Evolutionary conservation across 2,113 vertebrate species (phyloP), one percentile per base, ranked within the genome.

Genomic region (Phylloscopus whistleri): DNA sequence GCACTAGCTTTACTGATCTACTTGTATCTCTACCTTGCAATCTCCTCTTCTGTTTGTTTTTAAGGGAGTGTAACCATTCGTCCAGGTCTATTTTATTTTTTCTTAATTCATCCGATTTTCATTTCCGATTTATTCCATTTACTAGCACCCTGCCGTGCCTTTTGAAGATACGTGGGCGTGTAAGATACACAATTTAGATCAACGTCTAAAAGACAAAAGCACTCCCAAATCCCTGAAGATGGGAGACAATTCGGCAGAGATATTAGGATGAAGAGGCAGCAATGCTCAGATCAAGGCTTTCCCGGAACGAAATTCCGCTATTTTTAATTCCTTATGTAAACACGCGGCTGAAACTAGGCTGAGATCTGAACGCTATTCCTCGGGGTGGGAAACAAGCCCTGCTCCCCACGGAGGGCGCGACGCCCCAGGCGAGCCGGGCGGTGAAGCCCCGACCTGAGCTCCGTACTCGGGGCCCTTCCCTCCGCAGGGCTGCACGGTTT

Each of bases 291-390:
- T 67, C 83, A 91, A 85, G 91, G 70, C 68, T 79, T 59, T 35
- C n/a, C 23, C 49, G 6, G 22, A 55, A 95, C 39, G 16, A 90
- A 90, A 89, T 68, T 82, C 77, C 90, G 23, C 79, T 93, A 51
- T 93, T 92, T 93, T 90, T 92, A 81, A 95, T 89, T 81, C 89
- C 89, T 97, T 90, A 95, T 89, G 86, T 89, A 94, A 97, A 95
- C 76, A 69, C 13, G 21, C 74, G 72, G 55, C 76, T 74, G 68
- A 66, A 95, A 94, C 30, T 51, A 77, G 92, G 72, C 92, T 94
- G 86, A 84, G 39, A 92, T 37, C 16, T 10, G 48, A 70, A 19
- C 8, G 9, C 16, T 52, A 11, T 7, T 30, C 24, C 73, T 17
- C 66, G 2, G 21, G 30, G 43, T 6, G 51, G 19, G 22, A 33